Base-by-base conservation (phyloP, 2,113 vertebrate genomes). In the Nothoprocta perdicaria region DNA sequence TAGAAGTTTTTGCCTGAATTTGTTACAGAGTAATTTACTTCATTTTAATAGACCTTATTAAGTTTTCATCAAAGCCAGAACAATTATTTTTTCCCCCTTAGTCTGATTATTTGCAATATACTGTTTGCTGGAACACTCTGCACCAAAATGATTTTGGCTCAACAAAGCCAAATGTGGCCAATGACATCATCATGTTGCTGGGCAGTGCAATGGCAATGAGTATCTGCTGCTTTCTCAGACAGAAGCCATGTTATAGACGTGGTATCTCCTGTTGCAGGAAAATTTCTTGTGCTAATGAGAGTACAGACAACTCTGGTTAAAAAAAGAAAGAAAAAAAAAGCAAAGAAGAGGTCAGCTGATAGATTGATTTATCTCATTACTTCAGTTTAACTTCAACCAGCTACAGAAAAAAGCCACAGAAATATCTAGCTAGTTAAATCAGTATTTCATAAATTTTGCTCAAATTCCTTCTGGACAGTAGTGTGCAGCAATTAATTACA, bases 351-450 rank as follows among this genome's bases (percentile, higher is more conserved):
- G 27, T 55, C 26, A 55, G 26, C 9, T 23, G 33, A 52, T 55
- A 1, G 1, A 57, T 2, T 2, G 27, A 0, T 21, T 23, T 62
- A 2, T 15, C 6, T 78, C 35, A 62, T 2, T 62, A 29, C 19
- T 71, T 69, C 50, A 40, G 7, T 57, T n/a, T 55, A 41, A 84
- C 35, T n/a, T 46, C 4, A 17, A 45, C 27, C 68, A 17, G 26
- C 35, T 17, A 19, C 35, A 33, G 15, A 24, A 5, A 53, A 18
- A 83, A 74, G 6, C 14, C 35, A 50, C 52, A 38, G 43, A 68
- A 38, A 68, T 15, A 19, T 31, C 10, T 61, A 40, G 1, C 2
- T 58, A 74, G 18, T 60, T 40, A 74, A 33, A 9, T 3, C 38
- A 81, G 52, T n/a, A 7, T 81, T 81, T 2, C 48, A 72, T 9